Evolutionary conservation across 2,888 invertebrate species (phyloP).

Genomic region (Poecilobothrus nobilitatus): DNA sequence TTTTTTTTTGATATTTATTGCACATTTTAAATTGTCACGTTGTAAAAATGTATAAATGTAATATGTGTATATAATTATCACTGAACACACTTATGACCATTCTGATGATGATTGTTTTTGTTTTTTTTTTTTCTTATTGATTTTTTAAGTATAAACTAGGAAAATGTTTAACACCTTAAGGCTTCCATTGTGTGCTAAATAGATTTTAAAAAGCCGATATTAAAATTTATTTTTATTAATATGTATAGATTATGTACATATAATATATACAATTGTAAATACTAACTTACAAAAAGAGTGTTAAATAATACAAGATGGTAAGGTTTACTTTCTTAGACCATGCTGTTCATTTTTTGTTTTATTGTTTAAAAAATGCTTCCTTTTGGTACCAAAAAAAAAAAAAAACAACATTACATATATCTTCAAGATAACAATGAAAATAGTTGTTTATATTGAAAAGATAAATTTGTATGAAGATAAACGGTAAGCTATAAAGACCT

Average conservation of each 20-base stretch:
- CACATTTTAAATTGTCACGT: no score
- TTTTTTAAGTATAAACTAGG: neutral
- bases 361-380: neutral
- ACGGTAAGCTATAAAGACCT: neutral
- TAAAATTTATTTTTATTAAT: constrained; percentile 7
- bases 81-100: neutral
- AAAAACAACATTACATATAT: neutral
- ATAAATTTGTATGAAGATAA: neutral
- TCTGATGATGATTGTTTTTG: neutral
- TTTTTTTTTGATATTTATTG: no score
- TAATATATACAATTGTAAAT: neutral
- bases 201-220: constrained; percentile 18
- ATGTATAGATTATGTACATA: neutral
- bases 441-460: constrained; percentile 3
- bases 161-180: constrained; percentile 2
- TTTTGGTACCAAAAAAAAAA: neutral
- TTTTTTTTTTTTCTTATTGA: neutral
- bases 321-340: neutral
- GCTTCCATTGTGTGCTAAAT: constrained; percentile 18
- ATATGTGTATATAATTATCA: neutral
- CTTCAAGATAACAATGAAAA: constrained; percentile 3
- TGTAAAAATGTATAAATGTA: no score
- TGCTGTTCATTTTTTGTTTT: neutral
- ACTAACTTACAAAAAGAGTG: neutral
- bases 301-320: neutral